Conservation (phyloP, 2,113 vertebrate species). For the Ceyx melanurus region DNA sequence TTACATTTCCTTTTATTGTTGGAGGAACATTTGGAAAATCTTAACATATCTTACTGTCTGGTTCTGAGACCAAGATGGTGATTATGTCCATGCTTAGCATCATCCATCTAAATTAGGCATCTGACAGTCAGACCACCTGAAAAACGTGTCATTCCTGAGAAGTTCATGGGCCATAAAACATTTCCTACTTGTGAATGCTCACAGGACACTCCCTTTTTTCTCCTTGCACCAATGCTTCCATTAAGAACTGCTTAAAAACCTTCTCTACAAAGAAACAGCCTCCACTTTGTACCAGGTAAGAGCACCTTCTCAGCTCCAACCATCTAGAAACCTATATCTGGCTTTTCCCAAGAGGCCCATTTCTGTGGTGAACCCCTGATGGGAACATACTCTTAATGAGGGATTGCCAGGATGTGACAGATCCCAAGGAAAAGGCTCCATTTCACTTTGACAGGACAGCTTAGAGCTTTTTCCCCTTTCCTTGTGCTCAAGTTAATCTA, state of each 20-base stretch:
- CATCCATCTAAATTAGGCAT: slow-evolving; percentile 58
- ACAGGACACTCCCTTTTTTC: background rate
- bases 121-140: slow-evolving; percentile 60
- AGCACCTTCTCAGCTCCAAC: background rate
- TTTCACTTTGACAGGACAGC: background rate
- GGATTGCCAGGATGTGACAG: background rate
- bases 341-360: background rate
- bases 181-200: background rate
- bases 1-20: slow-evolving; percentile 74
- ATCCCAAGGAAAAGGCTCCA: background rate
- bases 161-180: background rate
- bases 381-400: background rate
- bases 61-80: slow-evolving; percentile 35
- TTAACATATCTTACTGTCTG: slow-evolving; percentile 56
- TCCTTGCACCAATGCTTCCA: background rate
- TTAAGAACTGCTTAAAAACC: background rate
- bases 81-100: slow-evolving; percentile 53
- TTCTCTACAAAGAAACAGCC: background rate
- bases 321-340: background rate
- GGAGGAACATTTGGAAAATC: slow-evolving; percentile 70
- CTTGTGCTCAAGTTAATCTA: background rate
- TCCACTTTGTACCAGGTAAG: background rate
- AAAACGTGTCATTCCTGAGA: background rate
- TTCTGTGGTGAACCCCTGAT: background rate
- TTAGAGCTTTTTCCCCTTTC: background rate